Evolutionary conservation across 30 jellyfish, hydroid and myxozoan species (phyloP), one percentile per base, ranked within the genome.

Genomic region (Mastigias papua): DNA sequence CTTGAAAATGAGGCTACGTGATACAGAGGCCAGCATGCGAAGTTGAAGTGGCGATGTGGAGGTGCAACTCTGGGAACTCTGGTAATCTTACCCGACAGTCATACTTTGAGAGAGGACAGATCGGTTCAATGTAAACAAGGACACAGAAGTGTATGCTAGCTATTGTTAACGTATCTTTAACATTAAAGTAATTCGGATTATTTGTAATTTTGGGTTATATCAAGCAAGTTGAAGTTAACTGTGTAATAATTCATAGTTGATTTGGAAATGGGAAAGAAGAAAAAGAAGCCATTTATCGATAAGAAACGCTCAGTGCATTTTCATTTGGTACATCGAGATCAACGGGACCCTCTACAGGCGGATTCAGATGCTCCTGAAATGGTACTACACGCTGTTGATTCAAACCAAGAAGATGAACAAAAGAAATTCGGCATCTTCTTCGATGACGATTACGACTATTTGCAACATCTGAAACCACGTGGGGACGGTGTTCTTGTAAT

Each of bases 341-440:
- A 94, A 80, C 57, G 92, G 74, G 98, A 94, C 85, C 98, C 98
- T 15, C 70, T 89, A 26, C 98, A 94, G 76, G 98, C 96, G 23
- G 98, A 94, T 80, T 67, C 83, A n/a, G 97, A 94, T 5, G 91
- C 91, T 19, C 70, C 96, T 8, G 96, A 89, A 84, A 77, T 58
- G 37, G 96, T 94, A 51, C 71, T 94, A 48, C 81, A 80, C 1
- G 97, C 96, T 0, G 86, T 61, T 29, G 86, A 58, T 10, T 71
- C 50, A 11, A 68, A 22, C 11, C 48, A 67, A n/a, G 66, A 65
- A 32, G 98, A 89, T 6, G 94, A 84, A 26, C 88, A 69, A 69
- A 79, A 48, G 35, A 65, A 78, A 48, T 72, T 29, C 75, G 98
- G 98, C 13, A 79, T 94, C 27, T 84, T 58, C 35, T 94, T 37